Base-by-base conservation (phyloP, 2,888 invertebrate species). In the Macroteleia sp. region DNA sequence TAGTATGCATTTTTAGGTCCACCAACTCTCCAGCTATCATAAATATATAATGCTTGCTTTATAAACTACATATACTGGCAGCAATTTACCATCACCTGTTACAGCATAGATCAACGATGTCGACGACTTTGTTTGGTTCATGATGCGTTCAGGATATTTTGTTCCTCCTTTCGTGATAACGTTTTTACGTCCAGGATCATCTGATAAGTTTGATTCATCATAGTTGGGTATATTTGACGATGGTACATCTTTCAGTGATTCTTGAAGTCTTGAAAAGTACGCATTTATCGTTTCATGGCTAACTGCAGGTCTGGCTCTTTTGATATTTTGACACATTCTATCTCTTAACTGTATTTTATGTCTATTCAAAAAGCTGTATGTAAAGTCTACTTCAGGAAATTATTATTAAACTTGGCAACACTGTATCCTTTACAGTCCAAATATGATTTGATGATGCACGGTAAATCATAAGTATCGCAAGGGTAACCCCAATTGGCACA, bases 241-340 rank as follows among this genome's bases (percentile, higher is more conserved):
- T 22, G 52, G 52, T 36, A 34, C 6, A 28, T 36, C 52, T 2
- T 52, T 20, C 9, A 52, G 16, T 10, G 22, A 12, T 34, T 20
- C 12, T 30, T 52, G 1, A 9, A 52, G 39, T 4, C 39, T 54
- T 32, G 30, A 17, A 54, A 54, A 54, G 10, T 54, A 54, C 10
- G 25, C 16, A 6, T 39, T 25, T 25, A 54, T 25, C 6, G 14
- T 54, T 36, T 54, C 39, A 14, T 36, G 36, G 16, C 12, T 54
- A 22, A 54, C 52, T 16, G n/a, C 16, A 48, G 48, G 30, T 48
- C 48, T 30, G 16, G 17, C 30, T 32, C 48, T 48, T 30, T 48
- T 48, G 12, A 48, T 48, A n/a, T 48, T 48, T 25, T 48, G 30
- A 30, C 30, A 30, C 48, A 48, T 48, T 48, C 48, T 48, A n/a